Conservation (phyloP, 2,113 vertebrate genomes). For the Tympanuchus pallidicinctus region DNA sequence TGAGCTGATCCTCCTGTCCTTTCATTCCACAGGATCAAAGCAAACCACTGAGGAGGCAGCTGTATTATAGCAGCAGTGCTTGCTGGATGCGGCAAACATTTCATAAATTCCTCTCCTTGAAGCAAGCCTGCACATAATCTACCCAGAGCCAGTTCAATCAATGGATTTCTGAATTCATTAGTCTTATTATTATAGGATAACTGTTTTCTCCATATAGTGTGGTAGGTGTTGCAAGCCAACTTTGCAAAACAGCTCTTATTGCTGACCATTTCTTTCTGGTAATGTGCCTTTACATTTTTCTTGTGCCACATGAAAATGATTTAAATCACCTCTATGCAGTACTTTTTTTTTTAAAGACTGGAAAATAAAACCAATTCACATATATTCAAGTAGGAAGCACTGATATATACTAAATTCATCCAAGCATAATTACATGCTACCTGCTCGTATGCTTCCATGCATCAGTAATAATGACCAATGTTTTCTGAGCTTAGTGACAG, state of each 20-base stretch:
- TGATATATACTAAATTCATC: constrained; percentile 30
- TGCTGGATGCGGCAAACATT: constrained; percentile 81
- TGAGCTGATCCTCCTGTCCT: constrained; percentile 98
- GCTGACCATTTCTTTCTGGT: constrained; percentile 49
- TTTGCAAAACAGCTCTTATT: constrained; percentile 60
- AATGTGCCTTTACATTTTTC: constrained; percentile 38
- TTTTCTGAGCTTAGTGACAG: constrained; percentile 23
- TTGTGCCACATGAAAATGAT: constrained; percentile 44
- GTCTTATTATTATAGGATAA: constrained; percentile 87
- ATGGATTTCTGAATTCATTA: constrained; percentile 98
- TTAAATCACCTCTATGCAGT: constrained; percentile 34
- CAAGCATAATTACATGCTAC: constrained; percentile 34
- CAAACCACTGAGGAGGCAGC: constrained; percentile 85
- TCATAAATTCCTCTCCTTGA: constrained; percentile 88
- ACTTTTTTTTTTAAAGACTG: constrained; percentile 11
- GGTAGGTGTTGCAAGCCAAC: constrained; percentile 51
- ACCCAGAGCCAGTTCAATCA: constrained; percentile 93
- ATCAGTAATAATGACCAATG: constrained; percentile 37
- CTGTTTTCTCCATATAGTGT: constrained; percentile 69
- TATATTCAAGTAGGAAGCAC: constrained; percentile 49
- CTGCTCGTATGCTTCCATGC: constrained; percentile 3
- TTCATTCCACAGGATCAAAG: constrained; percentile 90
- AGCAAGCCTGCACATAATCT: constrained; percentile 97
- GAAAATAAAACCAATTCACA: constrained; percentile 42
- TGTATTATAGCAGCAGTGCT: constrained; percentile 79